Evolutionary conservation across 2,797 vertebrate genomes (phyloP).

Genomic region (Scyliorhinus canicula): DNA sequence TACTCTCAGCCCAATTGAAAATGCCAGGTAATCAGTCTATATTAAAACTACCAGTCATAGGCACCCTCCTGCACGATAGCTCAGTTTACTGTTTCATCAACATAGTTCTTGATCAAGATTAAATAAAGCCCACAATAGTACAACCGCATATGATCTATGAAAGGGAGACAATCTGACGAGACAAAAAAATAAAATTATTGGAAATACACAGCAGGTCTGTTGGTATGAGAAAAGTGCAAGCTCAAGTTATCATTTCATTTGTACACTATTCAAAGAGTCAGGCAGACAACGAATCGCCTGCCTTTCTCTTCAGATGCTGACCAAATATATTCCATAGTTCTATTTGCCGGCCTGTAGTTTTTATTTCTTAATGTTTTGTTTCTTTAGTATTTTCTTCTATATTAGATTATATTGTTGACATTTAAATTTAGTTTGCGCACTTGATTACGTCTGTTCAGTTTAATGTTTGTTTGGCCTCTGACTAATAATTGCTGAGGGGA

Average conservation of each 20-base stretch:
- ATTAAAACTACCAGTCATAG: conserved; percentile 37
- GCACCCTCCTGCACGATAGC: conserved; percentile 38
- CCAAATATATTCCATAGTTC: neutral
- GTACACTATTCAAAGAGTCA: neutral
- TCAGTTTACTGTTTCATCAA: neutral
- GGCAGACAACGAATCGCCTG: neutral
- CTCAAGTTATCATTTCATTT: neutral
- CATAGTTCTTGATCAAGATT: conserved; percentile 39
- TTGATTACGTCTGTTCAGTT: neutral
- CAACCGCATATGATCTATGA: conserved; percentile 36
- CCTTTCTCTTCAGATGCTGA: neutral
- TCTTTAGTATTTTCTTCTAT: neutral
- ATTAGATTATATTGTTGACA: neutral
- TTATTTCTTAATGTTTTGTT: neutral
- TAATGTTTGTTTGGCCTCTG: neutral
- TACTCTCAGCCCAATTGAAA: conserved; percentile 77
- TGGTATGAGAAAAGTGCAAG: neutral
- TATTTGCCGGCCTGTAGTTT: neutral
- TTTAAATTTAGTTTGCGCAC: neutral
- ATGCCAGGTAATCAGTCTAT: conserved; percentile 69
- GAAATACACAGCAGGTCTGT: neutral
- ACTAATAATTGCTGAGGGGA: neutral
- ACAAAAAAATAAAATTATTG: conserved; percentile 38
- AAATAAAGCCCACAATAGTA: conserved; percentile 39
- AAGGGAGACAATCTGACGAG: conserved; percentile 36